Percentiles rank a stretch among this genome's conserved stretches.
These are phyloP conservation scores for Phymanthus crucifer DNA, from an alignment of 92 coral and sea anemone genomes.

Conservation along the genomic window DNA sequence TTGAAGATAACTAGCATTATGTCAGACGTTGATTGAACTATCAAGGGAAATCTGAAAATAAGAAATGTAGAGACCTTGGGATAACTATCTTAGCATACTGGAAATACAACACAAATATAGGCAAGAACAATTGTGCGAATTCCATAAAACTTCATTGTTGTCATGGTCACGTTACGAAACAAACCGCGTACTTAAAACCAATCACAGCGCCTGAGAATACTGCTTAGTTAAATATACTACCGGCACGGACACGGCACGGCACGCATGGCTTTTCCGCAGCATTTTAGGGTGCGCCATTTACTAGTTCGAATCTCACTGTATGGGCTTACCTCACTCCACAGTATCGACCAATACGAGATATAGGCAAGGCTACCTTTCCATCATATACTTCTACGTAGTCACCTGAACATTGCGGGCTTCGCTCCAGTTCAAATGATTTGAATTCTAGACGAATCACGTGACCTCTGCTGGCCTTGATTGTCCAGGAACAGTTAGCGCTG, in stretches of 20 bases:
- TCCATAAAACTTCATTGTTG: too few relatives aligned
- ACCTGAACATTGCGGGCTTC: slow-evolving; percentile 25
- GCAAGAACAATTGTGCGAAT: too few relatives aligned
- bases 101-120: too few relatives aligned
- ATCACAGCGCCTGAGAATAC: too few relatives aligned
- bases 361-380: slow-evolving; percentile 4
- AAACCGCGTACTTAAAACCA: too few relatives aligned
- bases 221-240: too few relatives aligned
- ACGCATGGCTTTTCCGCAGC: too few relatives aligned
- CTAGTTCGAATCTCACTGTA: background rate
- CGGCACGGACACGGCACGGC: background rate
- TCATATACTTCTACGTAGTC: slow-evolving; percentile 48
- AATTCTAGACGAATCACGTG: slow-evolving; percentile 46
- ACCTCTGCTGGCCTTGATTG: slow-evolving; percentile 18
- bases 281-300: too few relatives aligned
- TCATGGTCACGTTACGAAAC: too few relatives aligned
- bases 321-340: slow-evolving; percentile 35
- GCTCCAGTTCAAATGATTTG: slow-evolving; percentile 40
- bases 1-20: slow-evolving; percentile 26
- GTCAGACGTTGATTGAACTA: slow-evolving; percentile 32
- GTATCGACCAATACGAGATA: slow-evolving; percentile 39
- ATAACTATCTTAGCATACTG: too few relatives aligned
- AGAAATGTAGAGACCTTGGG: background rate
- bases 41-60: slow-evolving; percentile 17
- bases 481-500: slow-evolving; percentile 46